Evolutionary conservation across 2,888 invertebrate genomes (phyloP), one percentile per base, ranked within the genome.

Genomic region (Hymenopus coronatus): DNA sequence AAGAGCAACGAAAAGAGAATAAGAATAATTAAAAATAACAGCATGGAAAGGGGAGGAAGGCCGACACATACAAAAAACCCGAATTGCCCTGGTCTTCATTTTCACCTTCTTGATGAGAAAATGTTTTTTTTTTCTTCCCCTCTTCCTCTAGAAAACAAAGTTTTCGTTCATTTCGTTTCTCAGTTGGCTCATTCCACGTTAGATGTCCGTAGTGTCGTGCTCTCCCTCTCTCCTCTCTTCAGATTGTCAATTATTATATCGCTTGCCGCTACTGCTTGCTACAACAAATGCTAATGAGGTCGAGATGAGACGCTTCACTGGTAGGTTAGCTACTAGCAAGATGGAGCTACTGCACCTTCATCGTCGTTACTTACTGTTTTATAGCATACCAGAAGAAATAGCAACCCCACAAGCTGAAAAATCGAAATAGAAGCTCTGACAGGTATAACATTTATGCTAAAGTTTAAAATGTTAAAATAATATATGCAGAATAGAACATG

Each of bases 21-120:
- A 88, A 85, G 82, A 88, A 84, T 88, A 84, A 84, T 84, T 83
- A 83, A 88, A 88, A 88, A 84, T 88, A 88, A 82, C 54, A 83
- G 70, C 33, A 87, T 87, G 54, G 54, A 70, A 20, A 70, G 25
- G 54, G 54, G 54, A 70, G 54, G 54, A 70, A 70, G 54, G 54
- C 54, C 25, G 20, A 70, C 54, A 70, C 54, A 70, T 25, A 70
- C 54, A 70, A 87, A 88, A 88, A 88, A 87, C 28, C 70, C 30
- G 82, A 82, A 87, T 33, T 87, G 84, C 27, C 28, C 89, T 87
- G 87, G 81, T 89, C 89, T 85, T 90, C 90, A 90, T 90, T 87
- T 87, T 82, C 90, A 90, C 89, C 90, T 84, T 88, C 85, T 89
- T 90, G 88, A 89, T 90, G 90, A 90, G 88, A 88, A 90, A 88